Base-by-base conservation (phyloP, 2,113 vertebrate genomes). In the Odobenus rosmarus region DNA sequence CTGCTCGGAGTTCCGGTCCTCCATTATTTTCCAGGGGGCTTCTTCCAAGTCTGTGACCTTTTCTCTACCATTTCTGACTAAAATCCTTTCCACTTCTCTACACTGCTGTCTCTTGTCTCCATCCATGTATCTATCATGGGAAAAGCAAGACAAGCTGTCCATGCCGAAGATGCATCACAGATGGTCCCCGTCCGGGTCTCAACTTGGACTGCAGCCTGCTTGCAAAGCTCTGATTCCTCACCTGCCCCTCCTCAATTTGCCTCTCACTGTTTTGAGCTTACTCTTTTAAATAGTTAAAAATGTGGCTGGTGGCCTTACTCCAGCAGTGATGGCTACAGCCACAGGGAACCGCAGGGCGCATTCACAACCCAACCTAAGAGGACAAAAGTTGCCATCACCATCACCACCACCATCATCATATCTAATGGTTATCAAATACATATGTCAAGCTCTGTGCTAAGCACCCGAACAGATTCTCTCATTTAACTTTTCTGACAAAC, bases 201-300 rank as follows among this genome's bases (percentile, higher is more conserved):
- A 61, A 0, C 23, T 36, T 19, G 42, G 24, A 42, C 28, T 3
- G 12, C 1, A 33, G 10, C 23, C n/a, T 31, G 71, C 53, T 39
- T 19, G 51, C 16, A 16, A 26, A 81, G 62, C 64, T 55, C 59
- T 10, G 80, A 10, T 62, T 39, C 71, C 36, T 67, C 57, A 5
- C 7, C 3, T 2, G 13, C 31, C 16, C 11, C 36, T 42, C 51
- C 31, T 46, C 62, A 3, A 5, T 0, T 3, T 6, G 0, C 23
- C 2, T 3, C 49, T 57, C 53, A 5, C 33, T 39, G 59, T 57
- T 59, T 24, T 19, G 28, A 39, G 7, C 67, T 69, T 46, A 28
- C 11, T 61, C 16, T 85, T 53, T 76, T 59, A 33, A 28, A 57
- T 6, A 9, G 36, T 39, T 11, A 26, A 11, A 1, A 16, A 26